Conservation (phyloP, 2,113 vertebrate genomes). For the Scortum barcoo region DNA sequence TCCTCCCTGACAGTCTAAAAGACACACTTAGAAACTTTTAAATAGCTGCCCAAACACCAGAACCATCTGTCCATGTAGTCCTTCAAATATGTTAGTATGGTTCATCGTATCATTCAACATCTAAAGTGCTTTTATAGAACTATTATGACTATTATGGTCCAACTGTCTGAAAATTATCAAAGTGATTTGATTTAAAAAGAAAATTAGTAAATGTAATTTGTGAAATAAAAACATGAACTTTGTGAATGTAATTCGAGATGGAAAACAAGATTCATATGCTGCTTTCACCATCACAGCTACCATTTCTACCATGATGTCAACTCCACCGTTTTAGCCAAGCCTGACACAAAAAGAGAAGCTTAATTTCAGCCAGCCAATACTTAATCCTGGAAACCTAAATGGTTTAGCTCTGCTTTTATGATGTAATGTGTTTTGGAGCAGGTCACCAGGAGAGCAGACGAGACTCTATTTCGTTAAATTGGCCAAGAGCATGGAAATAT, state of each 20-base stretch:
- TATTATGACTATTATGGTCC: too few species aligned
- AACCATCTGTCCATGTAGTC: not conserved
- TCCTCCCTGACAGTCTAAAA: constrained; percentile 14
- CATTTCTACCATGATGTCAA: constrained; percentile 36
- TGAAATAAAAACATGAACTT: not conserved
- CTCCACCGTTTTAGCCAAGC: not conserved
- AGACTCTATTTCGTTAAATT: not conserved
- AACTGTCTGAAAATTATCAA: too few species aligned
- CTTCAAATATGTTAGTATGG: constrained; percentile 1
- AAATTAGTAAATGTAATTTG: too few species aligned
- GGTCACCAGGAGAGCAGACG: constrained; percentile 36
- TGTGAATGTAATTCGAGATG: too few species aligned
- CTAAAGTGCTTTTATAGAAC: too few species aligned
- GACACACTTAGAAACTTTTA: not conserved
- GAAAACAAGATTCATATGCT: not conserved
- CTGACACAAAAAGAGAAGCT: constrained; percentile 41
- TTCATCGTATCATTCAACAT: not conserved
- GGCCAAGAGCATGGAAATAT: not conserved
- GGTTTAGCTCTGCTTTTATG: constrained; percentile 46
- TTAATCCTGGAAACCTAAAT: constrained; percentile 55
- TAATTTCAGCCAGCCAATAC: constrained; percentile 43
- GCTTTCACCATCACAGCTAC: constrained; percentile 1
- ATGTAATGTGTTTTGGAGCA: constrained; percentile 23
- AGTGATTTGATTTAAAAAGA: too few species aligned
- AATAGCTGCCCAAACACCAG: constrained; percentile 2